Conservation (phyloP, 2,113 vertebrate genomes). For the Gadus macrocephalus region DNA sequence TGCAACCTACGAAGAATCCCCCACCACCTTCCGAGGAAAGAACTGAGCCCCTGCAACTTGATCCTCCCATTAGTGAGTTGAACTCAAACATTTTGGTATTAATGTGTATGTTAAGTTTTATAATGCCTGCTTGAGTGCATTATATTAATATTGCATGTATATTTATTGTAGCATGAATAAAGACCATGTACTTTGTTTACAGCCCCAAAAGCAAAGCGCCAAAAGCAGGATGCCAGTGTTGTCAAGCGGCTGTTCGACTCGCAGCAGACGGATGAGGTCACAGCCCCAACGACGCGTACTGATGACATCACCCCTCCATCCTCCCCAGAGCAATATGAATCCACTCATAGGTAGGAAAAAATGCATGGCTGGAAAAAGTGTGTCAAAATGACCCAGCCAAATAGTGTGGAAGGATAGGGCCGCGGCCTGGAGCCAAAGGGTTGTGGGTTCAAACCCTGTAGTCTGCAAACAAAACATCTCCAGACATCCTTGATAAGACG, state of each 20-base stretch:
- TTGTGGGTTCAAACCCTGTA: too few species aligned
- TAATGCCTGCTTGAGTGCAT: too few species aligned
- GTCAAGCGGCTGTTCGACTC: slow-evolving; percentile 79
- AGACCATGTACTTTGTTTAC: background rate
- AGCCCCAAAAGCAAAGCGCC: slow-evolving; percentile 82
- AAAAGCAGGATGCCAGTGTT: slow-evolving; percentile 73
- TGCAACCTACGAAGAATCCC: too few species aligned
- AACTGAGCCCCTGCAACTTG: slow-evolving; percentile 28
- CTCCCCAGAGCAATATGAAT: slow-evolving; percentile 60
- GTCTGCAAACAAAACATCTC: too few species aligned
- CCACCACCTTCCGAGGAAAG: slow-evolving; percentile 1
- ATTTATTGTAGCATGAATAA: background rate
- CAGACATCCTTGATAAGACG: background rate
- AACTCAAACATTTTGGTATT: too few species aligned
- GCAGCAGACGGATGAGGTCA: slow-evolving; percentile 39
- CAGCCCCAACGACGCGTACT: slow-evolving; percentile 22
- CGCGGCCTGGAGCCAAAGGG: too few species aligned
- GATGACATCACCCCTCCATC: slow-evolving; percentile 71
- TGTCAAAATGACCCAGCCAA: too few species aligned
- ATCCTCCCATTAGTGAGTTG: slow-evolving; percentile 65
- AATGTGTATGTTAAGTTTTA: background rate
- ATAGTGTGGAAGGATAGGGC: too few species aligned
- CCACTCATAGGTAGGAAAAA: slow-evolving; percentile 55
- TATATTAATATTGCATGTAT: slow-evolving; percentile 11
- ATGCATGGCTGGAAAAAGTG: slow-evolving; percentile 8